These are phyloP conservation scores for Tetranychus piercei DNA, from an alignment of 2,888 invertebrate genomes.

Conservation along the genomic window DNA sequence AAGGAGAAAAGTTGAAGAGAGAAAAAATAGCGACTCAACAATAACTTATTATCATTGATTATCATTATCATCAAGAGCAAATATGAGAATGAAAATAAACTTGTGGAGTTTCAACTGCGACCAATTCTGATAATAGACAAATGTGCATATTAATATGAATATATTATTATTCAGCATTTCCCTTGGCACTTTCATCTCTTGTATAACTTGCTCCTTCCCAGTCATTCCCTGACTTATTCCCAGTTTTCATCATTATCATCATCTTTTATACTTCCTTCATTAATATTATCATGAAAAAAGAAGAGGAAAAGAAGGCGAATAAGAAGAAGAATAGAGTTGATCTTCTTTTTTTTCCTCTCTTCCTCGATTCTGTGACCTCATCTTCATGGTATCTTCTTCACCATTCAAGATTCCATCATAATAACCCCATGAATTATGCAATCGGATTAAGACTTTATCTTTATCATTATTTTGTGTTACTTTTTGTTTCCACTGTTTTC, in stretches of 20 bases:
- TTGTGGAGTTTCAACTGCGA: too few species aligned
- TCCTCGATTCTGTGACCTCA: neutral
- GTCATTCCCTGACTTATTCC: neutral
- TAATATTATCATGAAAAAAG: neutral
- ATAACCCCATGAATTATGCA: neutral
- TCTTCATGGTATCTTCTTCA: neutral
- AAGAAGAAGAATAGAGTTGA: too few species aligned
- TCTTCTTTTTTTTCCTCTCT: neutral
- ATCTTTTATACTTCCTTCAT: neutral
- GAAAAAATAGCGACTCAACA: too few species aligned
- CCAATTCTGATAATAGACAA: neutral
- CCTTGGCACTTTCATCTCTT: neutral
- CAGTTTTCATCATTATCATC: neutral
- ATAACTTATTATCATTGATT: too few species aligned
- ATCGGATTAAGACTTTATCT: neutral
- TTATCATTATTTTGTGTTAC: neutral
- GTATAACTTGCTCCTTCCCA: too few species aligned
- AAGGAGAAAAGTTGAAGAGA: too few species aligned
- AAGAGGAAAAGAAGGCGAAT: too few species aligned
- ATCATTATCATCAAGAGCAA: too few species aligned
- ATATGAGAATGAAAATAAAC: too few species aligned
- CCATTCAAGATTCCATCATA: too few species aligned
- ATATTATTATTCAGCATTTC: neutral
- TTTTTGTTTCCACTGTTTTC: too few species aligned
- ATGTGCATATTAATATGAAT: neutral